A percentile compares a stretch with the other conserved stretches of the same genome.
Evolutionary conservation across 92 coral and sea anemone species (phyloP).

Genomic region (Anthopleura xanthogrammica): DNA sequence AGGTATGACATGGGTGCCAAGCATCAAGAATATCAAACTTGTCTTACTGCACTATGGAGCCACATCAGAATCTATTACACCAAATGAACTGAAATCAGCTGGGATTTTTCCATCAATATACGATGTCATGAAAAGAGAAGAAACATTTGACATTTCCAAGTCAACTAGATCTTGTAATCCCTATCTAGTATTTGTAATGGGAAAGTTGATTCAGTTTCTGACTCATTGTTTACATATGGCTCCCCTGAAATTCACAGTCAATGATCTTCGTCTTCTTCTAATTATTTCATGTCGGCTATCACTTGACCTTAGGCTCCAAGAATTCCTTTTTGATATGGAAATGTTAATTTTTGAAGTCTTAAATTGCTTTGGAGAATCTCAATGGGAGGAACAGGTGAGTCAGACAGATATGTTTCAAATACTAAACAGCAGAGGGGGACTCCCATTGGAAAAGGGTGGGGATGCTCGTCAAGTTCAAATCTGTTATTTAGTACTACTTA

Average conservation of each 20-base stretch:
- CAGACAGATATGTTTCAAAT: slow-evolving; percentile 3
- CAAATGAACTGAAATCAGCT: slow-evolving; percentile 34
- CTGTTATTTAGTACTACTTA: too few relatives aligned
- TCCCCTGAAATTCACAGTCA: slow-evolving; percentile 51
- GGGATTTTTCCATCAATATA: slow-evolving; percentile 9
- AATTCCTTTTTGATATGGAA: slow-evolving; percentile 71
- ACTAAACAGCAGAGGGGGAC: not conserved
- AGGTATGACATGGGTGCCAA: slow-evolving; percentile 81
- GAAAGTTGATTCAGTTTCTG: slow-evolving; percentile 72
- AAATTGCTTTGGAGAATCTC: slow-evolving; percentile 63
- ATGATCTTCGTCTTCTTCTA: slow-evolving; percentile 55
- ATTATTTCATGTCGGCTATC: slow-evolving; percentile 70
- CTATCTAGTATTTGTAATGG: slow-evolving; percentile 13
- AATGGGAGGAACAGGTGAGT: slow-evolving; percentile 85
- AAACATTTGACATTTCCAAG: not conserved
- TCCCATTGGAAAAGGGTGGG: too few relatives aligned
- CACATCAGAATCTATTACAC: slow-evolving; percentile 45
- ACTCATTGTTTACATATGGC: slow-evolving; percentile 72
- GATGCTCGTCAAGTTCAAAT: too few relatives aligned
- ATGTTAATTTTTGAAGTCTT: slow-evolving; percentile 74
- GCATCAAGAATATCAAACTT: slow-evolving; percentile 44
- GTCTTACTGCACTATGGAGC: slow-evolving; percentile 73
- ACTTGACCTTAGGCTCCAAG: slow-evolving; percentile 76
- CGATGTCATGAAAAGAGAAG: not conserved
- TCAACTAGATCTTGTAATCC: not conserved